These are phyloP conservation scores for Turnix velox DNA, from an alignment of 2,113 vertebrate species.

Conservation along the genomic window DNA sequence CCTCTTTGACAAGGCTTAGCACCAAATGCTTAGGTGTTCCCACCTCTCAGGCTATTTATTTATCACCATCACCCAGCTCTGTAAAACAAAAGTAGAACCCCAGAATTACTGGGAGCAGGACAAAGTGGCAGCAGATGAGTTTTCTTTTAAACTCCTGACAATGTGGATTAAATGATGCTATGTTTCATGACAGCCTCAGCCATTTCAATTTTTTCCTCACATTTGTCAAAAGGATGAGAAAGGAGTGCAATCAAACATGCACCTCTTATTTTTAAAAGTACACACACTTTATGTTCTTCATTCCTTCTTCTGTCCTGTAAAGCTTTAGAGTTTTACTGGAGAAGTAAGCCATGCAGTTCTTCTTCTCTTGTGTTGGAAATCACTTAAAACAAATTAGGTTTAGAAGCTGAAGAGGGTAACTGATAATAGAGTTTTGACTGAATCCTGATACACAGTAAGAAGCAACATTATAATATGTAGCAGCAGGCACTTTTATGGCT, in stretches of 20 bases:
- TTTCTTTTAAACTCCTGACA: background rate
- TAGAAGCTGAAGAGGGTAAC: background rate
- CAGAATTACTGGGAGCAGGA: background rate
- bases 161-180: background rate
- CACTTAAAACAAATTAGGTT: background rate
- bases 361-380: background rate
- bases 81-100: background rate
- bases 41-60: constrained; percentile 37
- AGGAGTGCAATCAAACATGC: background rate
- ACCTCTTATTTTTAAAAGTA: background rate
- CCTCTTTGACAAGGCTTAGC: constrained; percentile 10
- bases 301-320: background rate
- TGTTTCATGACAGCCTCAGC: background rate
- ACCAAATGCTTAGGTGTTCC: constrained; percentile 26
- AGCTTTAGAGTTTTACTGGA: background rate
- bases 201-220: background rate
- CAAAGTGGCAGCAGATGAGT: background rate
- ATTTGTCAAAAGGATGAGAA: background rate
- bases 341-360: background rate
- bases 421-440: background rate
- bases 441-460: background rate
- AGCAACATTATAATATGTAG: background rate
- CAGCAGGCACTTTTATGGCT: background rate
- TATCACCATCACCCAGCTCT: background rate
- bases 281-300: background rate